These are phyloP conservation scores for Falco cherrug DNA, from an alignment of 2,797 vertebrate species.

Conservation along the genomic window DNA sequence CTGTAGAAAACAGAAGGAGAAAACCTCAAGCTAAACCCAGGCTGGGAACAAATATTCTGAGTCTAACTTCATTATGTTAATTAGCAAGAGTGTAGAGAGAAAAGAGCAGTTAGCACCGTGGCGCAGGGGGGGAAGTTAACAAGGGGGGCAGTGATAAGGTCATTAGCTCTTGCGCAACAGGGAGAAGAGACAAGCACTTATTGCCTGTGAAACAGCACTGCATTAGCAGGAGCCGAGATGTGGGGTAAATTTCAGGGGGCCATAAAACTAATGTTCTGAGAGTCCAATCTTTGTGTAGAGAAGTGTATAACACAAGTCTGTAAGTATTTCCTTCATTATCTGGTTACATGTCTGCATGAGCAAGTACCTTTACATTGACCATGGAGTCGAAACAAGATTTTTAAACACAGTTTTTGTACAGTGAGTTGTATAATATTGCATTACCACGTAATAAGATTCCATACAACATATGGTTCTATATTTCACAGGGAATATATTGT, in stretches of 20 bases:
- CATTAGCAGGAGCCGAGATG: not conserved
- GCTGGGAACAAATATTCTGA: not conserved
- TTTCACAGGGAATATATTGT: constrained; percentile 53
- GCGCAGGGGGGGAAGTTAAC: not conserved
- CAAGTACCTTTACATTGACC: not conserved
- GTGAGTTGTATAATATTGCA: not conserved
- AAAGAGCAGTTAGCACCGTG: not conserved
- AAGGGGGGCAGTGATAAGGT: not conserved
- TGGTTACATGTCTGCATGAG: not conserved
- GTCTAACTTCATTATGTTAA: not conserved
- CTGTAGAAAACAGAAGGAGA: not conserved
- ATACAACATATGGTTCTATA: constrained; percentile 50
- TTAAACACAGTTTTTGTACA: not conserved
- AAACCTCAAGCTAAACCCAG: not conserved
- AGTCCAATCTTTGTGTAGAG: not conserved
- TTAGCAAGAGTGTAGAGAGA: not conserved
- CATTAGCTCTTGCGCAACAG: not conserved
- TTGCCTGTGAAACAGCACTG: not conserved
- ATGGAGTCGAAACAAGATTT: not conserved
- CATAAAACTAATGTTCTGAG: not conserved
- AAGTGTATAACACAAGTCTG: not conserved
- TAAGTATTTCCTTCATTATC: not conserved
- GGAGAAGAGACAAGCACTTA: not conserved
- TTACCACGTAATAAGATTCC: constrained; percentile 18
- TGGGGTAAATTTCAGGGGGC: not conserved